Evolutionary conservation across 2,888 invertebrate genomes (phyloP), one percentile per base, ranked within the genome.

Genomic region (Oscheius sp.): DNA sequence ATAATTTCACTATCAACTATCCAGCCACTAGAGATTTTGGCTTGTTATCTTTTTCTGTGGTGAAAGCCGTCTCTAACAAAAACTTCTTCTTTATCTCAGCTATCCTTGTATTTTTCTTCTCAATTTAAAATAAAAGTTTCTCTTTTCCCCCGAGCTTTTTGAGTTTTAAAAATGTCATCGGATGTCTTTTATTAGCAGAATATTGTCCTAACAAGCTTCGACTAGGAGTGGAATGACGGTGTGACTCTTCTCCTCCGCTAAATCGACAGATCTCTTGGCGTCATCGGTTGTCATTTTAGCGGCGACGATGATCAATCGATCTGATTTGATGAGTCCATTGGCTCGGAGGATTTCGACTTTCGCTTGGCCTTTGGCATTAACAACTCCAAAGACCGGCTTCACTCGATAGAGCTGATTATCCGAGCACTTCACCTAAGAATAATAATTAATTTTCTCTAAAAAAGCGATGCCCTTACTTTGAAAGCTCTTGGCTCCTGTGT

Each of bases 361-460:
- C 8, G 71, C 33, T 1, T 68, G 33, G n/a, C 34, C 45, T 3
- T 68, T 68, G 17, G 72, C 65, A 31, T 73, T 68, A 12, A 71
- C 73, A 25, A 71, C 72, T 10, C 72, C 72, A 52, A 68, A 71
- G 37, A 71, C 72, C n/a, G 72, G 72, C 72, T 73, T 71, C 31
- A 71, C 50, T 23, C 72, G 72, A 27, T 71, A 71, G 42, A 42
- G 42, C 15, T 42, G 42, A 42, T 42, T 42, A 20, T 42, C 42
- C 42, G 42, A 42, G 42, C 42, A 42, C 20, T 42, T 42, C 20
- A 42, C 42, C 42, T 42, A 10, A 42, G 20, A n/a, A 42, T 4
- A 20, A 12, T 3, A 12, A 10, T 42, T 42, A 20, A 42, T 42
- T 42, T 42, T 42, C 15, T 4, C n/a, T 3, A 3, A 42, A 20